Evolutionary conservation across 2,888 invertebrate species (phyloP).

Genomic region (Campoplex capitator): DNA sequence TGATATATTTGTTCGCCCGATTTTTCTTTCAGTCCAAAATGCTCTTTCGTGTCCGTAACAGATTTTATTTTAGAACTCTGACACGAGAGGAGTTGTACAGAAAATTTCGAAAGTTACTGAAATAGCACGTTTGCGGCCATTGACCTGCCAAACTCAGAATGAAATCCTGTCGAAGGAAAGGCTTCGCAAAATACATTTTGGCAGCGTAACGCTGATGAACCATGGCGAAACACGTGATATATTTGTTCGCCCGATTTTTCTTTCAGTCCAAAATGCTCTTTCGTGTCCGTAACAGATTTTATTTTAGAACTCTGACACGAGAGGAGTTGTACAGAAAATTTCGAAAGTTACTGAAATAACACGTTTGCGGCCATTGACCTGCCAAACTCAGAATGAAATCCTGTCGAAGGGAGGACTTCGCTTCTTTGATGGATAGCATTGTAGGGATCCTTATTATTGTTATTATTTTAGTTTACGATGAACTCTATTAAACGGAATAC

Average conservation of each 20-base stretch:
- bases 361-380: constrained; percentile 45
- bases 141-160: constrained; percentile 49
- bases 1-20: background rate
- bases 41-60: constrained; percentile 20
- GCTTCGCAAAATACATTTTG: background rate
- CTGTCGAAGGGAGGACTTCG: constrained; percentile 39
- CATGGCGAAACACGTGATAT: background rate
- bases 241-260: constrained; percentile 5
- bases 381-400: constrained; percentile 45
- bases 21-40: constrained; percentile 35
- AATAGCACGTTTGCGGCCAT: constrained; percentile 46
- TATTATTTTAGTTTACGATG: constrained; percentile 25
- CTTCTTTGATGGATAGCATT: constrained; percentile 48
- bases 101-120: constrained; percentile 23
- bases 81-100: constrained; percentile 21
- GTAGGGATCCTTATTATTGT: constrained; percentile 40
- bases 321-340: constrained; percentile 23
- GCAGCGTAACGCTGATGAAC: background rate
- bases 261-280: constrained; percentile 33
- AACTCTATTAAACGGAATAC: constrained; percentile 16
- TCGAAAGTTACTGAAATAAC: constrained; percentile 31
- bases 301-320: constrained; percentile 16
- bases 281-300: constrained; percentile 31
- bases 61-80: constrained; percentile 20
- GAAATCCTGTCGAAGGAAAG: constrained; percentile 46